Evolutionary conservation across 1,140 invertebrate genomes (phyloP), one percentile per base, ranked within the genome.

Genomic region (Papilio xuthus): DNA sequence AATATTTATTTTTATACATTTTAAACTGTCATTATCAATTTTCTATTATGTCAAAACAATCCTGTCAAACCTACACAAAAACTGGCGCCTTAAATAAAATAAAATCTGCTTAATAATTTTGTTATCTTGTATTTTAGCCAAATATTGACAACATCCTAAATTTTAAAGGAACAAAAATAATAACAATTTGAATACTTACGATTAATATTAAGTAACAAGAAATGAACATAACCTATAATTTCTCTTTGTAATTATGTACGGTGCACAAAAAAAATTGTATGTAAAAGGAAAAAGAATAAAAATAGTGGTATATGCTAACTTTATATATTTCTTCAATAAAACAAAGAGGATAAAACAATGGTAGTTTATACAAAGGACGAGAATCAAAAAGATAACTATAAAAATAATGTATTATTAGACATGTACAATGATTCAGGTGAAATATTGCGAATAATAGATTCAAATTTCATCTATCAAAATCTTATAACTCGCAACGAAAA

Each of bases 31-130:
- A 26, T 32, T 1, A 67, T 67, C 12, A 67, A 67, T 18, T 23
- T 67, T 67, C 60, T 32, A 67, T 28, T 67, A 7, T 28, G 60
- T 67, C 60, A 67, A 32, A 67, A 67, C 60, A 28, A 28, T 15
- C 18, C 26, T 28, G 60, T 67, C 60, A 67, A 67, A 12, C 23
- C 56, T 8, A 28, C 60, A 67, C 20, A 67, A 7, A 28, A 28
- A 15, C 60, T 67, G 60, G 60, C 60, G 60, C 60, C 60, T 67
- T 67, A 67, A 28, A 28, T 67, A 13, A 67, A 67, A 60, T 15
- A 32, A 28, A 67, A 67, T 67, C 13, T 1, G 28, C 60, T 10
- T 13, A 67, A 28, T 32, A 67, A 67, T 28, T 28, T 28, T 18
- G 60, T 67, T 15, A 67, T 28, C 60, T 67, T 67, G 60, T 28